phyloP scores from a whole-genome alignment of 53 echinoderm and acorn worm genomes.

The Holothuria leucospilota region DNA sequence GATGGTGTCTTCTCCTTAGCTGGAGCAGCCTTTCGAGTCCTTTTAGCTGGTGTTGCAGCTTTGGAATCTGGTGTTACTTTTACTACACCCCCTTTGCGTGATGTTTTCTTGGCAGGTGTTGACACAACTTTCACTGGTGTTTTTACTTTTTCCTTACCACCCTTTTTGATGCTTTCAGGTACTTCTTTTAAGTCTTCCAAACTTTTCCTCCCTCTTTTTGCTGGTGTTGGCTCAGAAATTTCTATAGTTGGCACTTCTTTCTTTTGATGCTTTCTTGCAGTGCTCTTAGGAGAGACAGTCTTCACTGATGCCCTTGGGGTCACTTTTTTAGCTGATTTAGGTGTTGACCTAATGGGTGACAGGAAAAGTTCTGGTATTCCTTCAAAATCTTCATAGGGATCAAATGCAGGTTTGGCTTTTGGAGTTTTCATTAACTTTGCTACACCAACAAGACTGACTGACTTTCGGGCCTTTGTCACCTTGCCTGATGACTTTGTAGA shows the following conservation, averaged over 20 bases:
- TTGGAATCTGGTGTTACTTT: slow-evolving; percentile 50
- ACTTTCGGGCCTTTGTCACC: slow-evolving; percentile 47
- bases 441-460: slow-evolving; percentile 66
- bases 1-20: slow-evolving; percentile 22
- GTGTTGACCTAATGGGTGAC: slow-evolving; percentile 58
- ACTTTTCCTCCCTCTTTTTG: slow-evolving; percentile 9
- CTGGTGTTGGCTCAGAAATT: not conserved
- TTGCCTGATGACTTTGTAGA: slow-evolving; percentile 36
- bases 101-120: slow-evolving; percentile 51
- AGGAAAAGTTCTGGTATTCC: slow-evolving; percentile 84
- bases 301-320: slow-evolving; percentile 43
- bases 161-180: not conserved
- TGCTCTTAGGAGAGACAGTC: slow-evolving; percentile 5
- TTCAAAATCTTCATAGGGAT: slow-evolving; percentile 90
- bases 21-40: slow-evolving; percentile 11
- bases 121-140: slow-evolving; percentile 58
- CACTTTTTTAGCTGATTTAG: slow-evolving; percentile 23
- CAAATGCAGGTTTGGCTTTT: slow-evolving; percentile 59
- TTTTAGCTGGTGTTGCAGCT: slow-evolving; percentile 7
- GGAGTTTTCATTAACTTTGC: slow-evolving; percentile 70
- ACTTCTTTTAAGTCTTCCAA: not conserved
- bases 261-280: not conserved
- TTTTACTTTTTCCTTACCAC: slow-evolving; percentile 19
- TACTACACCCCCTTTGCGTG: slow-evolving; percentile 27
- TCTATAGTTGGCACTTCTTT: not conserved